Percentiles rank a stretch among this genome's conserved stretches.
Evolutionary conservation across 2,888 invertebrate species (phyloP).

Genomic region (Nephrotoma guestfalica): DNA sequence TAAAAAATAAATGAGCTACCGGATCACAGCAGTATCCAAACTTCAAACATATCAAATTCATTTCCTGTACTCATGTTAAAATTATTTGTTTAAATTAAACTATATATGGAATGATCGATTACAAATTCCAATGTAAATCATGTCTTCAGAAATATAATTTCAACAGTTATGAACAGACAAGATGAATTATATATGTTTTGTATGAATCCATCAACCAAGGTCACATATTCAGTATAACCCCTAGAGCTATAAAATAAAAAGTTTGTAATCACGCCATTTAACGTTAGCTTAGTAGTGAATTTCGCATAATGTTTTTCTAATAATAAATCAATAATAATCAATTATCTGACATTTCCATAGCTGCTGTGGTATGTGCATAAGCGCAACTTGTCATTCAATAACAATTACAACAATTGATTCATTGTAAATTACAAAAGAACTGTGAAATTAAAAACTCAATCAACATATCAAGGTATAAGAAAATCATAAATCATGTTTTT

Average conservation of each 20-base stretch:
- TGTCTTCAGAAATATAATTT: neutral
- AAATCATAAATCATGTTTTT: neutral
- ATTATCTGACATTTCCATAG: neutral
- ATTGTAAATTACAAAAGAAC: neutral
- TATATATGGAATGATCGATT: neutral
- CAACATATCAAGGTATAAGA: neutral
- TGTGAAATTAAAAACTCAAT: neutral
- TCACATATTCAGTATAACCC: neutral
- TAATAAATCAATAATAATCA: neutral
- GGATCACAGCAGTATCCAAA: neutral
- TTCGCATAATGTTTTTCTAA: neutral
- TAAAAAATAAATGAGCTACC: neutral
- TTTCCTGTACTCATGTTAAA: neutral
- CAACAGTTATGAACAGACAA: neutral
- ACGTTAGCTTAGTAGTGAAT: neutral
- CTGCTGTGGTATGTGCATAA: neutral
- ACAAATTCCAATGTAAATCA: neutral
- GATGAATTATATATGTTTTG: neutral
- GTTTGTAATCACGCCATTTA: neutral
- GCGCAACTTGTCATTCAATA: neutral
- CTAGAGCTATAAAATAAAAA: neutral
- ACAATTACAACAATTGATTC: neutral
- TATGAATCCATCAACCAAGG: neutral
- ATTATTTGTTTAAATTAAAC: neutral
- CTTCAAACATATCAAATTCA: neutral